Conservation (phyloP, 2,113 vertebrate species). For the Neoarius graeffei region DNA sequence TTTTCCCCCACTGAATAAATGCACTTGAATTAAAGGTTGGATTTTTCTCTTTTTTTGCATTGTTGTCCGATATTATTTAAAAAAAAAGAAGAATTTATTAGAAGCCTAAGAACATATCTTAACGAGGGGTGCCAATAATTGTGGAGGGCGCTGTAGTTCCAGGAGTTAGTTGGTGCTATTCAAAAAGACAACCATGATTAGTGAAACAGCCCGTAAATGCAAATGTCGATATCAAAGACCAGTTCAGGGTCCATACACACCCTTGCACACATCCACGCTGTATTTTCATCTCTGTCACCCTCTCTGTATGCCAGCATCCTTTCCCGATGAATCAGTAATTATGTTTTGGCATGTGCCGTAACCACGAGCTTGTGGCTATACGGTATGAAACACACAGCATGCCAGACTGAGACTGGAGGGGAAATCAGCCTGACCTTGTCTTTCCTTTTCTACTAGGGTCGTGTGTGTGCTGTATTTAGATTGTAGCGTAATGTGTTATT, state of each 20-base stretch:
- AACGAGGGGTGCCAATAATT: no score
- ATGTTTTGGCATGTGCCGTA: conserved; percentile 24
- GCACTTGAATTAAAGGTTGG: no score
- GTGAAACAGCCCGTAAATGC: not conserved
- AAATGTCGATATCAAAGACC: not conserved
- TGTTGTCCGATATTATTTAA: no score
- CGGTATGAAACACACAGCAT: conserved; percentile 17
- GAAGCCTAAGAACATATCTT: no score
- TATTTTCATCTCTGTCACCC: not conserved
- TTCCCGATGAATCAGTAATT: conserved; percentile 16
- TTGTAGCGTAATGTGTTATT: not conserved
- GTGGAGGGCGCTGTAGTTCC: no score
- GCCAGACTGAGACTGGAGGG: not conserved
- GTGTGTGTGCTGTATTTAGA: not conserved
- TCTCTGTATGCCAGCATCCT: not conserved
- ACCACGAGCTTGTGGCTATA: conserved; percentile 4
- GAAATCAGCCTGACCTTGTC: not conserved
- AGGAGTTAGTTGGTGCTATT: no score
- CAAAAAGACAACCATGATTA: no score
- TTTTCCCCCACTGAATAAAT: no score
- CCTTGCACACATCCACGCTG: not conserved
- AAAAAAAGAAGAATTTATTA: no score
- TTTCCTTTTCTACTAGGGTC: not conserved
- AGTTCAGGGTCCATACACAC: not conserved
- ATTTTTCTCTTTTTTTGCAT: no score